Base-by-base conservation (phyloP, 1,140 invertebrate genomes). In the Magallana gigas region DNA sequence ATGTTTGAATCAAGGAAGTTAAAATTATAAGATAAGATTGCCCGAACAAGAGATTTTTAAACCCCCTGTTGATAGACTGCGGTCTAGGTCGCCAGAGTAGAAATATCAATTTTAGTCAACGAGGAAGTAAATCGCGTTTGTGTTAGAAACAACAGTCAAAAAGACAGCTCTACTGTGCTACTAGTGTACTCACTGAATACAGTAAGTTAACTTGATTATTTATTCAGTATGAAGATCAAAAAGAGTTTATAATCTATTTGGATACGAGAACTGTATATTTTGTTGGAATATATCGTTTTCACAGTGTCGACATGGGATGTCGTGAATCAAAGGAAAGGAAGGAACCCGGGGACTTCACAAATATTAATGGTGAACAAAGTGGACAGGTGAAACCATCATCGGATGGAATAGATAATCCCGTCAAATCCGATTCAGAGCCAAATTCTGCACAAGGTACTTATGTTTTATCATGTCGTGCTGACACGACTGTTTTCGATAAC, bases 221-320 rank as follows among this genome's bases (percentile, higher is more conserved):
- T 48, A 48, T 48, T 48, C 36, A 48, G 36, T 48, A 48, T 48
- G 36, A 48, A 48, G 36, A 48, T 48, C 2, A 48, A 48, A 48
- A 48, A 48, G 3, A 48, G 36, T 48, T 4, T 48, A 48, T 48
- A 48, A 48, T 48, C 36, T 4, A 48, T 48, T 48, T 48, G 36
- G 36, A 48, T 48, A 48, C 36, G 36, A 48, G 36, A 48, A 48
- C 36, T 48, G 23, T 23, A 23, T 23, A 23, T 23, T 23, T 23
- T 23, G 23, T 23, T 23, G 23, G 23, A 23, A 48, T 48, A 48
- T 48, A 48, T 48, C 36, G 5, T 76, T 11, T 76, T 29, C 36
- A 29, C 23, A 76, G 68, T 76, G 68, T 76, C 68, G 68, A 76
- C 7, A 76, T 76, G 68, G 68, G 68, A 76, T 76, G 68, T 76